Evolutionary conservation across 2,797 vertebrate species (phyloP).

Genomic region (Thripadectes ignobilis): DNA sequence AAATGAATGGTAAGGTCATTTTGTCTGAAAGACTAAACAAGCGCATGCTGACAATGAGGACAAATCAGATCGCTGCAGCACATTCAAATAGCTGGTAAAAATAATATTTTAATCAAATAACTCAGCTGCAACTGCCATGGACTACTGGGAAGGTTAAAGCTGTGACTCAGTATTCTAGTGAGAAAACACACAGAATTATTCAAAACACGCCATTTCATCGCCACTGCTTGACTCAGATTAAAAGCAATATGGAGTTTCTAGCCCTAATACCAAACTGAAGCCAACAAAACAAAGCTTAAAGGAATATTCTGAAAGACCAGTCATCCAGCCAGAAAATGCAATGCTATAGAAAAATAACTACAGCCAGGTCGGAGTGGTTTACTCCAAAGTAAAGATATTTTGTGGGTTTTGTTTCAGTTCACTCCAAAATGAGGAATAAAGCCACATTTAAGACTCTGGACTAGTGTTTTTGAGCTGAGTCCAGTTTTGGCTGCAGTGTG

Average conservation of each 20-base stretch:
- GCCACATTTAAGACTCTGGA: not conserved
- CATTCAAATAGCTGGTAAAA: conserved; percentile 5
- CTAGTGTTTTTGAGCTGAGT: not conserved
- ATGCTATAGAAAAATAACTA: not conserved
- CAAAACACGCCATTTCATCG: not conserved
- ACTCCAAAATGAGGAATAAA: not conserved
- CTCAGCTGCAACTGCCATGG: not conserved
- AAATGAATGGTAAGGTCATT: not conserved
- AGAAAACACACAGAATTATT: conserved; percentile 35
- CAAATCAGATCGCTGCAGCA: not conserved
- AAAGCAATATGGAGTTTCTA: not conserved
- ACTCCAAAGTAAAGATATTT: not conserved
- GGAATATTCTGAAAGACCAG: not conserved
- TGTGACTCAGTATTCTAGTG: not conserved
- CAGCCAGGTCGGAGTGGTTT: not conserved
- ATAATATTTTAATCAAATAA: conserved; percentile 47
- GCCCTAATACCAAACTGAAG: not conserved
- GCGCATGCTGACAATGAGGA: not conserved
- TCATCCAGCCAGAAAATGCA: not conserved
- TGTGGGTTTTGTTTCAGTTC: accelerated
- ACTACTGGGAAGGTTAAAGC: not conserved
- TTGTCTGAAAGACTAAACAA: not conserved
- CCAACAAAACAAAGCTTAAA: not conserved
- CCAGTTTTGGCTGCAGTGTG: not conserved
- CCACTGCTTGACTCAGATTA: not conserved